Evolutionary conservation across 2,888 invertebrate species (phyloP).

Genomic region (Apodemia duryi): DNA sequence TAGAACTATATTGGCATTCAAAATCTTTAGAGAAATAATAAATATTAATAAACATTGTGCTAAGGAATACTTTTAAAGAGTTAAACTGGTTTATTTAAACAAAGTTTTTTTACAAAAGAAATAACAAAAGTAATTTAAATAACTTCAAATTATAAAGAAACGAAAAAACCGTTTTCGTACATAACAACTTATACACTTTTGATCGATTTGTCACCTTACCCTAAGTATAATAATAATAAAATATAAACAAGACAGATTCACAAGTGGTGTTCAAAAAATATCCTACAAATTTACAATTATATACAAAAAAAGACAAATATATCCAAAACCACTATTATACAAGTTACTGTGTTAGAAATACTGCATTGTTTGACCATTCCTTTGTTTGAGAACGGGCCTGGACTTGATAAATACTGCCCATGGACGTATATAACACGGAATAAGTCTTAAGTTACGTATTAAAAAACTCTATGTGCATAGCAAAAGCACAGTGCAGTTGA

Average conservation of each 20-base stretch:
- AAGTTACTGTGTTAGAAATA: conserved; percentile 55
- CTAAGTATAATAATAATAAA: conserved; percentile 25
- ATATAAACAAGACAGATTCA: conserved; percentile 50
- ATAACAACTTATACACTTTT: conserved; percentile 28
- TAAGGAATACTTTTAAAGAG: neutral
- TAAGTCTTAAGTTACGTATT: conserved; percentile 18
- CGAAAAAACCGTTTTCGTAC: conserved; percentile 16
- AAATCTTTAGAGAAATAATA: neutral
- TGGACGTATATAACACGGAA: conserved; percentile 19
- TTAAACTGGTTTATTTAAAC: neutral
- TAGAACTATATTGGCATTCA: neutral
- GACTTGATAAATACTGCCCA: conserved; percentile 17
- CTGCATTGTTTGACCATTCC: conserved; percentile 59
- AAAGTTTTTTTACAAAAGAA: neutral
- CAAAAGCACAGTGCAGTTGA: conserved; percentile 12
- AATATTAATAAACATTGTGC: neutral
- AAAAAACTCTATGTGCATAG: conserved; percentile 3
- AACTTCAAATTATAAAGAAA: conserved; percentile 18
- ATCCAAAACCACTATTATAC: conserved; percentile 62
- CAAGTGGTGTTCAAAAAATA: conserved; percentile 52
- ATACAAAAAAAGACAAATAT: conserved; percentile 67
- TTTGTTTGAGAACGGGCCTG: conserved; percentile 42
- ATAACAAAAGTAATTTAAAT: conserved; percentile 17
- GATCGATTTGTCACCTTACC: conserved; percentile 27
- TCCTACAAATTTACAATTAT: conserved; percentile 74